Evolutionary conservation across 2,888 invertebrate genomes (phyloP).

Genomic region (Orthonychiurus folsomi): DNA sequence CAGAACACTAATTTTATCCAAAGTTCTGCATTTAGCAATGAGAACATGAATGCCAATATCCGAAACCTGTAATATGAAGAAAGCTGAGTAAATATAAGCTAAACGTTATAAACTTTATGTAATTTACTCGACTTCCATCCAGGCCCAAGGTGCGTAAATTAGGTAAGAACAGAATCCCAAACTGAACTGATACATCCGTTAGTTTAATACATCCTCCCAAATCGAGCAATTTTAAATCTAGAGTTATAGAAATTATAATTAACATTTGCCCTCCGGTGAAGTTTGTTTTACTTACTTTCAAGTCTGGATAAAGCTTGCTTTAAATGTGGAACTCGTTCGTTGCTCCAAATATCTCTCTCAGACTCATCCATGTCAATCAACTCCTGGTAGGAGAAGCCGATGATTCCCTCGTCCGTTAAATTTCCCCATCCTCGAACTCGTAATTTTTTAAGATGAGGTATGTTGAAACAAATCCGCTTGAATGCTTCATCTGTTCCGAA

Average conservation of each 20-base stretch:
- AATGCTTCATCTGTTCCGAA: constrained; percentile 35
- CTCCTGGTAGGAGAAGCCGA: constrained; percentile 24
- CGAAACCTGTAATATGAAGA: constrained; percentile 21
- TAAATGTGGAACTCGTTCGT: too few relatives aligned
- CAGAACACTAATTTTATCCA: constrained; percentile 14
- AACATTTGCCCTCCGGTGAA: background rate
- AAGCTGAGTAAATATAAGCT: too few relatives aligned
- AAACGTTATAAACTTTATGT: too few relatives aligned
- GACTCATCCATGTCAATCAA: constrained; percentile 15
- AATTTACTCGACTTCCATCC: constrained; percentile 14
- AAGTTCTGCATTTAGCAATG: constrained; percentile 7
- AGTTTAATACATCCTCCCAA: constrained; percentile 27
- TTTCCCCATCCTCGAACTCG: constrained; percentile 29
- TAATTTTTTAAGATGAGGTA: constrained; percentile 23
- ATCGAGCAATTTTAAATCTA: constrained; percentile 27
- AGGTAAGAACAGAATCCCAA: constrained; percentile 22
- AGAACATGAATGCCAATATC: constrained; percentile 14
- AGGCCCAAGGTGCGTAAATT: constrained; percentile 24
- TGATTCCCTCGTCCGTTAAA: constrained; percentile 29
- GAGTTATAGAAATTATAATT: background rate
- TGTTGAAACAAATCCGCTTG: constrained; percentile 24
- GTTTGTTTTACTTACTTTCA: constrained; percentile 9
- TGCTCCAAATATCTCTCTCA: constrained; percentile 3
- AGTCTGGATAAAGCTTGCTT: constrained; percentile 12
- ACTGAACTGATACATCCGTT: constrained; percentile 28